These are phyloP conservation scores for Hymenochirus boettgeri DNA, from an alignment of 2,113 vertebrate genomes.

Conservation along the genomic window DNA sequence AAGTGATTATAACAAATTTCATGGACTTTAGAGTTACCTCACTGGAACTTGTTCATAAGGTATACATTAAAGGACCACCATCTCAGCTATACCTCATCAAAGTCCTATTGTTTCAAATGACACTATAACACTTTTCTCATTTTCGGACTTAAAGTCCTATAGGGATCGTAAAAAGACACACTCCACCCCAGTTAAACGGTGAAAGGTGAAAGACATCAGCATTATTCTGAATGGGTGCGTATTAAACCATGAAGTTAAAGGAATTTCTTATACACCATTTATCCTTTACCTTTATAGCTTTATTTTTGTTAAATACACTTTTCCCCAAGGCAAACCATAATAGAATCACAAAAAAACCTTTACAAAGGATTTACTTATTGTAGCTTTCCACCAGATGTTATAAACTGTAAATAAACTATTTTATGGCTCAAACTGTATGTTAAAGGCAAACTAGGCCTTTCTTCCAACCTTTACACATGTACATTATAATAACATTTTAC, in stretches of 20 bases:
- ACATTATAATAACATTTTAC: too few species aligned
- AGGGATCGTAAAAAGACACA: slow-evolving; percentile 8
- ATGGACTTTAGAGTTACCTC: slow-evolving; percentile 4
- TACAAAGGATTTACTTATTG: neutral
- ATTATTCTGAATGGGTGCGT: slow-evolving; percentile 1
- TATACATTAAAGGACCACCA: neutral
- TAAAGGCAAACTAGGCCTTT: neutral
- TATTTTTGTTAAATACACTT: neutral
- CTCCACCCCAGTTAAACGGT: slow-evolving; percentile 3
- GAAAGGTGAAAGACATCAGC: slow-evolving; percentile 8
- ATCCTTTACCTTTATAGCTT: neutral
- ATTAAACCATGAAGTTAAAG: slow-evolving; percentile 4
- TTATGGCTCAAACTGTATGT: neutral
- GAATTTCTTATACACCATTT: neutral
- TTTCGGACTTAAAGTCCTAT: neutral
- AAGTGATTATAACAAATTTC: slow-evolving; percentile 7
- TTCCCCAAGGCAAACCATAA: too few species aligned
- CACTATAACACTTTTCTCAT: slow-evolving; percentile 17
- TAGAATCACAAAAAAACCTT: too few species aligned
- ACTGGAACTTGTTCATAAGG: neutral
- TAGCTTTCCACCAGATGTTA: neutral
- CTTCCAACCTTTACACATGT: too few species aligned
- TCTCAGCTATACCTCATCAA: slow-evolving; percentile 6
- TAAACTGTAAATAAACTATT: neutral
- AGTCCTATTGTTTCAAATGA: slow-evolving; percentile 19